phyloP scores from a whole-genome alignment of 2,113 vertebrate species.

The Onychostoma macrolepis region DNA sequence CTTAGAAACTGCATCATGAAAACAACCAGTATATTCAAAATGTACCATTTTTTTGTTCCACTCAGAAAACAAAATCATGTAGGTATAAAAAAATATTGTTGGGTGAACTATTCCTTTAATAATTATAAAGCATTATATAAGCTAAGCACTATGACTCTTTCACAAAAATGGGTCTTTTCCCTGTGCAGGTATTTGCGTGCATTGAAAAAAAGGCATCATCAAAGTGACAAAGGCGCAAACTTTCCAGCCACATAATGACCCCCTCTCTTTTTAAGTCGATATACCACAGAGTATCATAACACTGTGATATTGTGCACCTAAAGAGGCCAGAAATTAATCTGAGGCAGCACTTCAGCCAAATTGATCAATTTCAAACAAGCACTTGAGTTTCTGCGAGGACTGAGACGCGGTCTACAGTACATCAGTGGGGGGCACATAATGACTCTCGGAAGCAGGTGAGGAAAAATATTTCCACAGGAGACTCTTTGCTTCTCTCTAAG shows the following conservation, averaged over 20 bases:
- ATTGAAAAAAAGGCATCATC: background rate
- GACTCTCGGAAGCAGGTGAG: constrained; percentile 16
- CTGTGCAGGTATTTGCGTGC: background rate
- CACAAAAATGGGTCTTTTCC: background rate
- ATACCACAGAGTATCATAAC: constrained; percentile 4
- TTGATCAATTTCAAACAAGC: constrained; percentile 37
- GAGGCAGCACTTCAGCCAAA: constrained; percentile 30
- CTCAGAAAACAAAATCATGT: background rate
- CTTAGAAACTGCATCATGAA: background rate
- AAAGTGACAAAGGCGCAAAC: background rate
- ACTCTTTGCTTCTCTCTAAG: constrained; percentile 13
- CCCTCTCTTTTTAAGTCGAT: background rate
- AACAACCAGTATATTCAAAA: background rate
- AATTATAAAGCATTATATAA: background rate
- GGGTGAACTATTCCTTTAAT: background rate
- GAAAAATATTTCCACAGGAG: constrained; percentile 27
- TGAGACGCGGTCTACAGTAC: constrained; percentile 15
- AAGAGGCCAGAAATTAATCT: constrained; percentile 30
- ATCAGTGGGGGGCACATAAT: constrained; percentile 27
- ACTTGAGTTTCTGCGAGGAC: constrained; percentile 21
- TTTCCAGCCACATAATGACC: background rate
- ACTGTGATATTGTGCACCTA: constrained; percentile 16
- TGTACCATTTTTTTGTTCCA: background rate
- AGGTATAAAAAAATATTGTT: background rate
- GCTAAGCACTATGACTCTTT: background rate